phyloP scores from a whole-genome alignment of 2,113 vertebrate genomes.

The Toxotes jaculatrix region DNA sequence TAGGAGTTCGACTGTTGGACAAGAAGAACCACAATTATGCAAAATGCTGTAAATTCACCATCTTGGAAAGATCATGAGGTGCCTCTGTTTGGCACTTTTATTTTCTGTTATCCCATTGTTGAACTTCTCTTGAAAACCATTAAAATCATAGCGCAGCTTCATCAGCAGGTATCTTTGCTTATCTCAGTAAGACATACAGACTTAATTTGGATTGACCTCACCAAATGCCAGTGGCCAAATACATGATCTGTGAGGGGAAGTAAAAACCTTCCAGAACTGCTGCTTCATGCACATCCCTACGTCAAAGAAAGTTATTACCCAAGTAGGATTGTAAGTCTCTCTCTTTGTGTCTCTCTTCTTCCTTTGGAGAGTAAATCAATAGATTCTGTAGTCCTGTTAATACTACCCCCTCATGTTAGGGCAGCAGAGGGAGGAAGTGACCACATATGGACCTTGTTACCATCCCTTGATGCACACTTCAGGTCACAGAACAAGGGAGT shows the following conservation, averaged over 20 bases:
- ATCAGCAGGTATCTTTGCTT: neutral
- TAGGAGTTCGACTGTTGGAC: neutral
- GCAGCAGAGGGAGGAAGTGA: slow-evolving; percentile 62
- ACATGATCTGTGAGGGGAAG: slow-evolving; percentile 1
- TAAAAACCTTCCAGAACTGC: neutral
- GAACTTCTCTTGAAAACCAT: no score
- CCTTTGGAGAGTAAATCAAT: slow-evolving; percentile 54
- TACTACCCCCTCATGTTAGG: slow-evolving; percentile 44
- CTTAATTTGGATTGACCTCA: neutral
- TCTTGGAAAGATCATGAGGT: neutral
- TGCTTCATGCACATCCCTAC: slow-evolving; percentile 6
- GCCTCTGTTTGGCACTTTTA: neutral
- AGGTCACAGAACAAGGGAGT: slow-evolving; percentile 44
- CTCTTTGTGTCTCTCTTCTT: slow-evolving; percentile 35
- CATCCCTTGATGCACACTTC: slow-evolving; percentile 49
- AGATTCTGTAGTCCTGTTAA: slow-evolving; percentile 60
- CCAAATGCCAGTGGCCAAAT: neutral
- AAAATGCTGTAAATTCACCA: neutral
- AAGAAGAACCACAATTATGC: neutral
- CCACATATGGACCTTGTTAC: slow-evolving; percentile 78
- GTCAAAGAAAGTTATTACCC: slow-evolving; percentile 31
- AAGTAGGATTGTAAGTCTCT: slow-evolving; percentile 29
- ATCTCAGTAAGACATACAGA: neutral
- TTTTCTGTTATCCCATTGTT: neutral
- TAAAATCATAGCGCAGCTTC: neutral